Conservation (phyloP, 2,797 vertebrate genomes). For the Fratercula arctica region DNA sequence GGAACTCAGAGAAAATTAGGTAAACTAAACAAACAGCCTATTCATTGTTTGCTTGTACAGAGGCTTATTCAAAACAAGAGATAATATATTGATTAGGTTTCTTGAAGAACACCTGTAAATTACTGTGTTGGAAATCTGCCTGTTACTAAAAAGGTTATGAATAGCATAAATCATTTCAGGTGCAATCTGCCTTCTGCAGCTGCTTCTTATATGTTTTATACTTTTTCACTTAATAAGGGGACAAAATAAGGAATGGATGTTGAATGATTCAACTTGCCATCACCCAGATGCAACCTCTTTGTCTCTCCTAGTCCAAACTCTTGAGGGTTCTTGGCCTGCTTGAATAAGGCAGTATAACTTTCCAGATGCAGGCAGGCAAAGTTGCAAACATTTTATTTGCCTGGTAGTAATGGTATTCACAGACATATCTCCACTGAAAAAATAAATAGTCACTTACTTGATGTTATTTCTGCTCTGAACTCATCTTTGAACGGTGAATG, state of each 20-base stretch:
- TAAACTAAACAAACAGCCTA: constrained; percentile 41
- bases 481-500: background rate
- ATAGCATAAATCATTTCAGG: constrained; percentile 49
- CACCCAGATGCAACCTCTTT: background rate
- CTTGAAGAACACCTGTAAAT: constrained; percentile 62
- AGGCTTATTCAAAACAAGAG: constrained; percentile 57
- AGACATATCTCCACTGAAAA: background rate
- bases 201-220: background rate
- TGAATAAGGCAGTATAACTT: background rate
- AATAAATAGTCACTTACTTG: background rate
- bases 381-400: background rate
- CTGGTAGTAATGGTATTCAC: background rate
- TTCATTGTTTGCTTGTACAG: constrained; percentile 37
- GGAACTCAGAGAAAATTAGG: constrained; percentile 49
- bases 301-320: background rate
- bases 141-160: constrained; percentile 51
- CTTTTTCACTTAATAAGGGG: background rate
- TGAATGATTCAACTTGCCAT: background rate
- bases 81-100: constrained; percentile 62
- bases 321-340: background rate
- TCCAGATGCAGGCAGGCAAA: background rate
- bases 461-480: background rate
- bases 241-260: background rate
- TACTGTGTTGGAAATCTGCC: constrained; percentile 55
- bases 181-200: background rate